Base-by-base conservation (phyloP, 2,888 invertebrate genomes). In the Aelia acuminata region DNA sequence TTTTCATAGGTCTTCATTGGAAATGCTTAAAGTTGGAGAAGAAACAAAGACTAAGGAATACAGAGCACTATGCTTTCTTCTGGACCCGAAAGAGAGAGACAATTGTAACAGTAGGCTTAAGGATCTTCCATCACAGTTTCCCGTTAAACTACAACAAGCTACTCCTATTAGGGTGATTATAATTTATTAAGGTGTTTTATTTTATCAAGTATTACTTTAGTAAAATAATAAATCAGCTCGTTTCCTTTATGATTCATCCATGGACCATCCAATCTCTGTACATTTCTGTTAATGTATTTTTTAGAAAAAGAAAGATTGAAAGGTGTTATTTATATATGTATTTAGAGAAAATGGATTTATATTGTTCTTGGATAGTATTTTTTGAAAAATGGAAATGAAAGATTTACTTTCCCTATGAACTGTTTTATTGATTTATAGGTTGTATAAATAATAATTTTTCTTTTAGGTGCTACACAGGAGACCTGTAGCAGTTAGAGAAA, bases 21-120 rank as follows among this genome's bases (percentile, higher is more conserved):
- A 92, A 0, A 93, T 94, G 85, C 93, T 98, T 84, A 98, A 98
- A 92, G 94, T 95, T 90, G 98, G 98, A 0, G 98, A 98, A 92
- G 96, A 97, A 91, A 94, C 94, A 35, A 99, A 99, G 92, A 95
- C 94, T 20, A 99, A 99, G 93, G 94, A 94, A 1, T 99, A 99
- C 92, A 94, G 95, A 88, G 98, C 98, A 0, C 92, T 98, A 2
- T 98, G 98, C 91, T 85, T 91, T 20, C 89, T 90, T 13, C 84
- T 89, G 84, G 89, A 89, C 31, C 88, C 89, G 11, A 70, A 80
- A 47, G 86, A 85, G 20, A 84, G 87, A 26, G 88, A 88, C 3
- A 84, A 53, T 18, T 87, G 87, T 43, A 70, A 57, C 4, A 87
- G 85, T 20, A 85, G 39, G 1, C 84, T 90, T 53, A 85, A 84